phyloP scores from a whole-genome alignment of 2,113 vertebrate species.

The Cyprinodon variegatus region DNA sequence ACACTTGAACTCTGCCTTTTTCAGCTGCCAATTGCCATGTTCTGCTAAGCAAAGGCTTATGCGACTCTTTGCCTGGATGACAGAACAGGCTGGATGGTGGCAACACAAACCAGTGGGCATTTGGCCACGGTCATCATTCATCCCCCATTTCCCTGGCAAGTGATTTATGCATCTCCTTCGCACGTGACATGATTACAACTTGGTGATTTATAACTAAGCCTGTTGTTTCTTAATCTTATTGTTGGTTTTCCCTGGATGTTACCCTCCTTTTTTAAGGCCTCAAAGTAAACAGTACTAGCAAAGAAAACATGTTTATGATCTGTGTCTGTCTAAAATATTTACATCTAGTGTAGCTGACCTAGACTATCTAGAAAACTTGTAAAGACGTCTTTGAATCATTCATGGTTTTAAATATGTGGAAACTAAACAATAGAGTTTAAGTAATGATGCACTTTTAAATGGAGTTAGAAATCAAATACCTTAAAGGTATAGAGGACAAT shows the following conservation, averaged over 20 bases:
- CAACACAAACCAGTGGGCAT: slow-evolving; percentile 20
- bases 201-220: slow-evolving; percentile 8
- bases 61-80: slow-evolving; percentile 21
- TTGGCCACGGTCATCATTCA: slow-evolving; percentile 10
- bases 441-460: no score
- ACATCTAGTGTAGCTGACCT: no score
- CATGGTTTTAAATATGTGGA: no score
- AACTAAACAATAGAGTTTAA: no score
- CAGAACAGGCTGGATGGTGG: slow-evolving; percentile 10
- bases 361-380: no score
- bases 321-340: not conserved
- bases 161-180: slow-evolving; percentile 15
- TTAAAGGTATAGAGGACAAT: no score
- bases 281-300: not conserved
- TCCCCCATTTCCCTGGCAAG: slow-evolving; percentile 7
- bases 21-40: not conserved
- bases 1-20: slow-evolving; percentile 3
- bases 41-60: slow-evolving; percentile 20
- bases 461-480: no score
- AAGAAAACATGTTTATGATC: not conserved
- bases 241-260: slow-evolving; percentile 1
- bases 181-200: slow-evolving; percentile 7
- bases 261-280: not conserved
- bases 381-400: no score
- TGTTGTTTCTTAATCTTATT: not conserved